Evolutionary conservation across 23 tunicate genomes (phyloP), one percentile per base, ranked within the genome.

Genomic region (Ascidia mentula): DNA sequence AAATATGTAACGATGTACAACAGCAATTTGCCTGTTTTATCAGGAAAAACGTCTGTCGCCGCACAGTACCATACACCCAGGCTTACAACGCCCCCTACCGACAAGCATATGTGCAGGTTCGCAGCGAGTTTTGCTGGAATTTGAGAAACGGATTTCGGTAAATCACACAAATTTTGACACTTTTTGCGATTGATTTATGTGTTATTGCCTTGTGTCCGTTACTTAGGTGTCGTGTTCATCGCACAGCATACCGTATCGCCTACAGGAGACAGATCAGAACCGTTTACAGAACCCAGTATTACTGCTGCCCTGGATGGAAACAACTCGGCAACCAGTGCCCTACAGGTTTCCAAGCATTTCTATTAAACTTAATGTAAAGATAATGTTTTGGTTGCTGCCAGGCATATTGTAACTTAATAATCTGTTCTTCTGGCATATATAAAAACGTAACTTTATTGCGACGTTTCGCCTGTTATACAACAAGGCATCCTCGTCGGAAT

Each of bases 11-110:
- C n/a, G n/a, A n/a, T n/a, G n/a, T n/a, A n/a, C n/a, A n/a, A n/a
- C n/a, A n/a, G n/a, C n/a, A n/a, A n/a, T n/a, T n/a, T n/a, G n/a
- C 24, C 22, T 28, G 1, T 5, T 5, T 53, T 53, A 83, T 42
- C 36, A 70, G 74, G 6, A 36, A 35, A 34, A 70, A 70, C 35
- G 74, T 70, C 31, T 70, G 74, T 30, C 37, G 74, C 35, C 74
- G 74, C n/a, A 70, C 37, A 3, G 74, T 70, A 1, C 74, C 74
- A 5, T 70, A 70, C 30, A 22, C 32, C 18, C 74, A 70, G 38
- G 31, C 74, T 22, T 70, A 70, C 74, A 70, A 33, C 37, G 38
- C 37, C 8, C 37, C 38, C 37, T 70, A 70, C 35, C 37, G 38
- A 33, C 37, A 70, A 70, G 38, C 37, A 18, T 33, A 32, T 22